Evolutionary conservation across 2,888 invertebrate species (phyloP), one percentile per base, ranked within the genome.

Genomic region (Watsonalla binaria): DNA sequence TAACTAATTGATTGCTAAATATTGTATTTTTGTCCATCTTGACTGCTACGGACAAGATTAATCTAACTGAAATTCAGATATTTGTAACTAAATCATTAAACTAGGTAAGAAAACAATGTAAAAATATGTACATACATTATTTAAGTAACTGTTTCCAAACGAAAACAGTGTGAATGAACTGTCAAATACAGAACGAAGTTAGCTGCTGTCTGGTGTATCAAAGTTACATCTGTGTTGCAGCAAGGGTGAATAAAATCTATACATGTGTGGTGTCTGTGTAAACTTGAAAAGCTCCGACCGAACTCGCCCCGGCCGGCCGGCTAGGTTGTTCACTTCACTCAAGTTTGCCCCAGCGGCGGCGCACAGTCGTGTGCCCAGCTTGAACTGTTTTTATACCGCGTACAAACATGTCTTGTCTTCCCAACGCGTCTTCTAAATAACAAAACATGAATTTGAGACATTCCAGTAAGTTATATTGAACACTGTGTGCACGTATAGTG

Each of bases 161-260:
- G 67, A 39, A 61, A 56, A 46, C 56, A 68, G 75, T 80, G 86
- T 82, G 81, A 88, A 87, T 84, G 88, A 88, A 86, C 86, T 86
- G 84, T 84, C 86, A 86, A 86, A 81, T 81, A 78, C 72, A 69
- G 61, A 68, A 68, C 83, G 90, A 89, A 87, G 85, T 80, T 87
- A 83, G 84, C 74, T 52, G 68, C 78, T 76, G 88, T 86, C 88
- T 86, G 81, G 80, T 53, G 63, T 64, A 60, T 59, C 54, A 50
- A 58, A 53, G 50, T 51, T 59, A 47, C 52, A 58, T 61, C 59
- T 67, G 80, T 70, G 78, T 78, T 24, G 24, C 24, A 24, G 24
- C 24, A 24, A 24, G 24, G 24, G 73, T 58, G 62, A 50, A 59
- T 66, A 73, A 63, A 69, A 62, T 57, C 15, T 70, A 47, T 60